Evolutionary conservation across 1,140 invertebrate genomes (phyloP).

Genomic region (Sitophilus oryzae): DNA sequence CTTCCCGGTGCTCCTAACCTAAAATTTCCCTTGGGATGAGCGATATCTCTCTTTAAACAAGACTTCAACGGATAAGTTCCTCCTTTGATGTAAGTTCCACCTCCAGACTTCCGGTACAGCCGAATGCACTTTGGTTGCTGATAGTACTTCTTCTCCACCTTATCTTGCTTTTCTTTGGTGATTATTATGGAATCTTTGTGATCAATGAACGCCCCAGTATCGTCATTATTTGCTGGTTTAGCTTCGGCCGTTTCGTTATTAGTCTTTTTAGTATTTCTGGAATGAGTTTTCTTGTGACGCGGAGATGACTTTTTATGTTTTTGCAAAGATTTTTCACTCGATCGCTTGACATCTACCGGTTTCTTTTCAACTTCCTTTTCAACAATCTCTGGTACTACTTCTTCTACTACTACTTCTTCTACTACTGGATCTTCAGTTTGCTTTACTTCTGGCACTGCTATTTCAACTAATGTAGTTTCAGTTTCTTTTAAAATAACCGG

Average conservation of each 20-base stretch:
- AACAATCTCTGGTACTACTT: neutral
- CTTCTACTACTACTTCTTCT: neutral
- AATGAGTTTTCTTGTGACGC: neutral
- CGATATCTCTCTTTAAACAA: constrained; percentile 31
- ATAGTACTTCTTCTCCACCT: constrained; percentile 28
- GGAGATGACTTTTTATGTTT: neutral
- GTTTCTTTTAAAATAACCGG: constrained; percentile 8
- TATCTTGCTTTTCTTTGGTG: constrained; percentile 22
- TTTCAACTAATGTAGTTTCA: constrained; percentile 5
- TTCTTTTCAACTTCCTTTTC: neutral
- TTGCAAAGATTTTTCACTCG: too few species aligned
- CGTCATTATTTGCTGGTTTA: neutral
- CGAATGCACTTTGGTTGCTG: constrained; percentile 36
- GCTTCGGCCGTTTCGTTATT: neutral
- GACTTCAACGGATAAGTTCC: constrained; percentile 36
- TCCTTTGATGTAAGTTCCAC: constrained; percentile 30
- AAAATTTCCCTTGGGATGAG: constrained; percentile 20
- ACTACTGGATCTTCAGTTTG: neutral
- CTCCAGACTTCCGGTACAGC: constrained; percentile 27
- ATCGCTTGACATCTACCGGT: too few species aligned
- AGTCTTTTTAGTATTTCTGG: too few species aligned
- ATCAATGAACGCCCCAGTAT: neutral
- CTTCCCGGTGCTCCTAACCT: constrained; percentile 29
- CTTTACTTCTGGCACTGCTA: too few species aligned
- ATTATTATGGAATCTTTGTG: constrained; percentile 19